Evolutionary conservation across 2,888 invertebrate genomes (phyloP), one percentile per base, ranked within the genome.

Genomic region (Cryptocephalus primarius): DNA sequence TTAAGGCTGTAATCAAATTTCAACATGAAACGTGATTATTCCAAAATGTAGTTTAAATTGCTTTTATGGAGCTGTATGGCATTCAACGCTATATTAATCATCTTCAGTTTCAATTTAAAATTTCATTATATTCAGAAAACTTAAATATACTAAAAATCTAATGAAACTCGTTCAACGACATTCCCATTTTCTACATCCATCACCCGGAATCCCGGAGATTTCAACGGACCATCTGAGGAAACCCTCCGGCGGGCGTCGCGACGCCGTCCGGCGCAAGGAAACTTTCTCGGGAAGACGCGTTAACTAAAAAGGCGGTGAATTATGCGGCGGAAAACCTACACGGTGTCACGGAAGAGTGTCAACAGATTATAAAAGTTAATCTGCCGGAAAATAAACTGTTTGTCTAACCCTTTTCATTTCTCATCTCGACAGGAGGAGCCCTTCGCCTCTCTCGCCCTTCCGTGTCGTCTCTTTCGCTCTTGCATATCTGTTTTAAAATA

Each of bases 291-390:
- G 42, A 47, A 43, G 50, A 48, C 53, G 53, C 51, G 51, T 53
- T 48, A 43, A 48, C 48, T 46, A 50, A 55, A 50, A 53, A 48
- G 51, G 54, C 51, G 54, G 55, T 51, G 47, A 48, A 57, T 54
- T 53, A 48, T 55, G 55, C 54, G 55, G 55, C 55, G 54, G 54
- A 48, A 54, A 56, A 52, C 55, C 57, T 54, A 57, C 54, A 48
- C 53, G 58, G 56, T 32, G 42, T 59, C 57, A 57, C 61, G 63
- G 64, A 65, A 66, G 62, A 60, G 61, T 66, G 65, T 64, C 65
- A 64, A 64, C 66, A 65, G 66, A 65, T 66, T 65, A 66, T 65
- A 63, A 63, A 64, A 66, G 67, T 63, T 67, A 67, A 67, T 67
- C 65, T 64, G 51, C 58, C 59, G 63, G 60, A 59, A 66, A 67